Evolutionary conservation across 2,113 vertebrate genomes (phyloP), one percentile per base, ranked within the genome.

Genomic region (Nannobrachium achirus): DNA sequence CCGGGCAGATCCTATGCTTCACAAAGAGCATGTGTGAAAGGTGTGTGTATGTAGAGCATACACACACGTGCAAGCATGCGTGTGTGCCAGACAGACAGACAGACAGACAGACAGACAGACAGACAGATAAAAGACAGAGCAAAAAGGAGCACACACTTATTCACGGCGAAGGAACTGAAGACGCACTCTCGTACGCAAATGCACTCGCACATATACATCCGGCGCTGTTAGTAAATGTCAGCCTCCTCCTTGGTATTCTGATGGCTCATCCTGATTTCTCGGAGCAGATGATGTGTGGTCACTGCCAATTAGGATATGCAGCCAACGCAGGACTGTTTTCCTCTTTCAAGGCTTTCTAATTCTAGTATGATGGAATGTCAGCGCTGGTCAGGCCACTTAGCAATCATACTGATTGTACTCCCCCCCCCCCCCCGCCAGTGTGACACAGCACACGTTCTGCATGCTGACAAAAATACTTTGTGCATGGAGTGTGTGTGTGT

Each of bases 211-310:
- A 33, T 5, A 33, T 33, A 33, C 25, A 33, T 33, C 6, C 3
- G 25, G 3, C 6, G 6, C 25, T 71, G 68, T 75, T 81, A 73
- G 64, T 86, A 89, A 89, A 89, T 91, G 89, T 89, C 89, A 87
- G 63, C 80, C 87, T 87, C 80, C 87, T 87, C 73, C 83, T 89
- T 91, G 82, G 89, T 88, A 89, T 89, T 88, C 87, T 73, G 80
- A 86, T 78, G 79, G 72, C 69, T 83, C 69, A 68, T 76, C 56
- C 74, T 78, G 84, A 88, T 91, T 81, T 44, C 80, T 84, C 82
- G 76, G 77, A 86, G 81, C 73, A 82, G 79, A 78, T 87, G 84
- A 91, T 82, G 85, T 75, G 71, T 82, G 67, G 63, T 78, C 73
- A 81, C 78, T 89, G 80, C 81, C 85, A 87, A 88, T 87, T 84